Base-by-base conservation (phyloP, 92 coral and sea anemone genomes). In the Epizoanthus illoricatus region DNA sequence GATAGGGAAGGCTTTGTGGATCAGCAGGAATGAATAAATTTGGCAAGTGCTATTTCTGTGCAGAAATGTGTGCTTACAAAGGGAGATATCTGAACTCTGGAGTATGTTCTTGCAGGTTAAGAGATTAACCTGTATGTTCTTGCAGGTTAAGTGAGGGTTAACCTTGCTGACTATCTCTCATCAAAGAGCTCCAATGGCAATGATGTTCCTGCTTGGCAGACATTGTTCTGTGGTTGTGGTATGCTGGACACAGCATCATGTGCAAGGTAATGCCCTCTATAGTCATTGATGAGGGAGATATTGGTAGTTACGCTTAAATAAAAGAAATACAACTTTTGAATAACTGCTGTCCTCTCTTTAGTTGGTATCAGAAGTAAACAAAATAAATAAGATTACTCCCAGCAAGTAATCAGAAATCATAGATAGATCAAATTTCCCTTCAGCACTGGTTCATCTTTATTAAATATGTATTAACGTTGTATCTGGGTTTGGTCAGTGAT, bases 31-130 rank as follows among this genome's bases (percentile, higher is more conserved):
- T 58, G 19, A 7, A n/a, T 33, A 63, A 63, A n/a, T 63, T 63
- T n/a, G 33, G 21, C 33, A n/a, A 63, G 10, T 16, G 68, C 12
- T 63, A 24, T 63, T 13, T 7, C 68, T 24, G 33, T 63, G 8
- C 21, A 63, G 68, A n/a, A 63, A 49, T 49, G 55, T 49, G 55
- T 49, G 55, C 55, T 63, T 63, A 18, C 21, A 63, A n/a, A 63
- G 24, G 21, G 21, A 24, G 33, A 24, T 19, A 63, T 62, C 82
- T 78, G 82, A 78, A 78, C 33, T 78, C 54, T 78, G 71, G 12
- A 63, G 82, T 78, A 45, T 78, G 49, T 78, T 43, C 65, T 78
- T 78, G 63, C 82, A 78, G 82, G 82, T 78, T 78, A 78, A 78
- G 82, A 41, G 82, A 40, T n/a, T n/a, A n/a, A n/a, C n/a, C n/a